phyloP scores from a whole-genome alignment of 2,113 vertebrate species.

The Thinocorus orbignyianus region DNA sequence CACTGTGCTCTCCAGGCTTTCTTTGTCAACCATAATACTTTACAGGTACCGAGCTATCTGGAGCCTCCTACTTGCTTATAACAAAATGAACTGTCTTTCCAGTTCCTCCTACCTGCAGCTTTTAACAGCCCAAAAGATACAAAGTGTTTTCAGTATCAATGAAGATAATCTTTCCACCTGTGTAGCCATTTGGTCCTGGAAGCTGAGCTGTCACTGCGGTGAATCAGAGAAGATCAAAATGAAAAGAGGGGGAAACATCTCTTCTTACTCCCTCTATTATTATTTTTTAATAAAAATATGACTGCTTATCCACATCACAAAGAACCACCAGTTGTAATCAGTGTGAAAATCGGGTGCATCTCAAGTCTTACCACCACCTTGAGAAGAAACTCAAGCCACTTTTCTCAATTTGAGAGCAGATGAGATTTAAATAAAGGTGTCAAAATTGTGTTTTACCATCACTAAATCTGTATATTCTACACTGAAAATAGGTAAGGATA shows the following conservation, averaged over 20 bases:
- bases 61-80: neutral
- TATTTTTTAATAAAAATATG: slow-evolving; percentile 7
- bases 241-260: neutral
- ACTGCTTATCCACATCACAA: neutral
- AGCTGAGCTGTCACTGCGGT: slow-evolving; percentile 91
- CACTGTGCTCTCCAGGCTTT: neutral
- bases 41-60: neutral
- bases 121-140: slow-evolving; percentile 82
- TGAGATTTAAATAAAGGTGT: neutral
- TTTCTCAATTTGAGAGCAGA: neutral
- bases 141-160: slow-evolving; percentile 99
- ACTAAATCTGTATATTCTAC: neutral
- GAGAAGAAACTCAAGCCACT: neutral
- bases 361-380: neutral
- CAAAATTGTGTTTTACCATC: neutral
- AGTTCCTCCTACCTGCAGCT: neutral
- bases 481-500: neutral
- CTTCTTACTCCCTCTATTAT: neutral
- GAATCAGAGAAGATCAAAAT: slow-evolving; percentile 39
- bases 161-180: slow-evolving; percentile 95
- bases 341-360: neutral
- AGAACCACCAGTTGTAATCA: slow-evolving; percentile 13
- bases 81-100: neutral
- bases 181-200: slow-evolving; percentile 88
- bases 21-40: neutral